Base-by-base conservation (phyloP, 2,888 invertebrate species). In the Oscheius sp. region DNA sequence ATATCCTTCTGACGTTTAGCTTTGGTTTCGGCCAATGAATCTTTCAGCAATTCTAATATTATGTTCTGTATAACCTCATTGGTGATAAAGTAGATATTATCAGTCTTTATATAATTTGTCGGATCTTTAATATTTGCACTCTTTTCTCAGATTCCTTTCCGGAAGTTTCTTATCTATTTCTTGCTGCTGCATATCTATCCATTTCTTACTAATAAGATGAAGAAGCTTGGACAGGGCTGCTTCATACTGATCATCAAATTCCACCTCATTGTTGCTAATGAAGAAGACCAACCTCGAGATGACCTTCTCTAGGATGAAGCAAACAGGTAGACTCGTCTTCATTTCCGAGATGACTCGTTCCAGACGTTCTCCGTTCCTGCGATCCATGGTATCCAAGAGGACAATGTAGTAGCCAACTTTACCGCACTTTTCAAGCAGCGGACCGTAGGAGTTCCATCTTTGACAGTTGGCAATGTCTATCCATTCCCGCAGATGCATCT, bases 401-500 rank as follows among this genome's bases (percentile, higher is more conserved):
- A 63, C 47, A 9, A 63, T 28, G 2, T 47, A 63, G 22, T 63
- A 63, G 12, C 63, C 63, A 0, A 45, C 63, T n/a, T 47, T 44
- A n/a, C 63, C 63, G 17, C 49, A 63, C 0, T 17, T 26, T 28
- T 28, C 30, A 1, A 47, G 22, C 33, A 63, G 5, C 1, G 63
- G 63, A 5, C 26, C 49, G 36, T 41, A 63, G 20, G 24, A 28
- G 8, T 63, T 45, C 63, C 63, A 63, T 47, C 33, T 63, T 26
- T 63, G 63, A 5, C 63, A 63, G 14, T 49, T 47, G 20, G 63
- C 63, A 5, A 63, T 63, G 32, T 63, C 33, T 5, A 63, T 26
- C 63, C 63, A 63, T 5, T 63, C 63, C 1, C 36, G 3, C 0
- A 63, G 22, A 1, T 24, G 26, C 49, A 45, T 47, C 0, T 44